Evolutionary conservation across 2,888 invertebrate genomes (phyloP).

Genomic region (Phortica magna): DNA sequence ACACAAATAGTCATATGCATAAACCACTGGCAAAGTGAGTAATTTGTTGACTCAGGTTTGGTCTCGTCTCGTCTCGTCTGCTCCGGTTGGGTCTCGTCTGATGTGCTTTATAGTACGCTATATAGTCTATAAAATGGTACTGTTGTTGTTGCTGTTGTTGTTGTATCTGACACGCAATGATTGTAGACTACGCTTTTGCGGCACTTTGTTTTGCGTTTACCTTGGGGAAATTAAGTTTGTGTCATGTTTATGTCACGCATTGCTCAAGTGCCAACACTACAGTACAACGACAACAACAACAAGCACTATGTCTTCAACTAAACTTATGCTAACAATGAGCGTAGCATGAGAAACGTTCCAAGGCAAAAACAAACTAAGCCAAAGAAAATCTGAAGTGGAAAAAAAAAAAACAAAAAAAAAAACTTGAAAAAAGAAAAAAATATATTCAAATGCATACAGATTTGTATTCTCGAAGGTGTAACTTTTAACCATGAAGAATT

Average conservation of each 20-base stretch:
- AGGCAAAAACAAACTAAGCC: neutral
- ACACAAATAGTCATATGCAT: neutral
- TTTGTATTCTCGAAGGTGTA: conserved; percentile 11
- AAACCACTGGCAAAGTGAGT: no score
- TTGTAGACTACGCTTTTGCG: neutral
- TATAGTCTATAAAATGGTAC: neutral
- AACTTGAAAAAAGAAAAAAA: neutral
- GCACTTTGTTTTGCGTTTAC: conserved; percentile 52
- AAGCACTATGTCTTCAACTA: neutral
- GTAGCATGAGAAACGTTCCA: neutral
- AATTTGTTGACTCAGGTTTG: neutral
- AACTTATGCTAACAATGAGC: neutral
- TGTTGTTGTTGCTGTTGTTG: neutral
- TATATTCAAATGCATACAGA: neutral
- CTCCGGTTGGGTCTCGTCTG: neutral
- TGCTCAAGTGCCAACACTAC: conserved; percentile 40
- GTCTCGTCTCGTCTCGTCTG: neutral
- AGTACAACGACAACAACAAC: neutral
- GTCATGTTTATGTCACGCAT: conserved; percentile 65
- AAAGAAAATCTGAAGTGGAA: neutral
- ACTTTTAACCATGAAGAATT: neutral
- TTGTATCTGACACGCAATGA: neutral
- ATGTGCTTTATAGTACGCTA: neutral
- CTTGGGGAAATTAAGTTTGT: conserved; percentile 71
- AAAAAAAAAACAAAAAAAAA: neutral